Evolutionary conservation across 2,797 vertebrate genomes (phyloP), one percentile per base, ranked within the genome.

Genomic region (Pangasius krempfi): DNA sequence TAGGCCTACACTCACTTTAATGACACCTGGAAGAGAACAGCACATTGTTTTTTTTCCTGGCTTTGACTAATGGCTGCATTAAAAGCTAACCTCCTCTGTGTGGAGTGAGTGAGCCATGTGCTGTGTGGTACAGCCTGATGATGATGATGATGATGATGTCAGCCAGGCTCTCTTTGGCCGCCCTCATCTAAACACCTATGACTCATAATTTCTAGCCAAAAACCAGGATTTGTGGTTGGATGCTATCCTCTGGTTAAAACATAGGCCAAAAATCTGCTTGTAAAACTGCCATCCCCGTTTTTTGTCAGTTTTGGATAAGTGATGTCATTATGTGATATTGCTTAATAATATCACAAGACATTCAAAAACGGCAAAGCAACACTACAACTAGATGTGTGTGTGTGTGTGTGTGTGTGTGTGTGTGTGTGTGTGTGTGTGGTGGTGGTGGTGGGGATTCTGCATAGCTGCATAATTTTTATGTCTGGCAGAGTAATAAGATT

Each of bases 51-150:
- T 87, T 87, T 76, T 85, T 52, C 37, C 62, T 86, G 18, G 54
- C 18, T 82, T 79, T 91, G 90, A 89, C 79, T 90, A 89, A 92
- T 92, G 85, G 40, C n/a, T 80, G 33, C 44, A 86, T 90, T 88
- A 87, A 83, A 64, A 76, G n/a, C 44, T 44, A 90, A 79, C 66
- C 70, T 91, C 18, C 79, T 88, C 33, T 64, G 72, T 86, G 50
- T 76, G 25, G 60, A 88, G 40, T 40, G 82, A 86, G 86, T n/a
- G 14, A 81, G 22, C 66, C 84, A 84, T 83, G 80, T 88, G 85
- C 54, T 54, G 68, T 80, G 72, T 73, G 60, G 73, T 83, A 89
- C 84, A 84, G 72, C 62, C 79, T 90, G 16, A 58, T 60, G 33
- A 16, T 44, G 58, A 20, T 50, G 81, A n/a, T 44, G 47, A 33